Conservation (phyloP, 1,140 invertebrate species). For the Brachionus koreanus region DNA sequence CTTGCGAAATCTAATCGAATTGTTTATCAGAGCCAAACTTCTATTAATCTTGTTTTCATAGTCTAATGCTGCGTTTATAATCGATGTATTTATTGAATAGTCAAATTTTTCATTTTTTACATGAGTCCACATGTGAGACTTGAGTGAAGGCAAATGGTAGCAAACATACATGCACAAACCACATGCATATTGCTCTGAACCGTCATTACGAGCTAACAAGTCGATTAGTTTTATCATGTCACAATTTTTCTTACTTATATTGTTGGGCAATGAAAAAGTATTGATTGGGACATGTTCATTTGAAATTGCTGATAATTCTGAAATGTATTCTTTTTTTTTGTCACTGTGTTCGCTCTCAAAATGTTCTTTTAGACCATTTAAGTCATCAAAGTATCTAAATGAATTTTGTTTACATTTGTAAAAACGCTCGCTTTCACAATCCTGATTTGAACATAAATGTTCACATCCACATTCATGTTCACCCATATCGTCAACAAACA, state of each 20-base stretch:
- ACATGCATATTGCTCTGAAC: constrained; percentile 56
- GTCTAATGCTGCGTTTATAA: constrained; percentile 57
- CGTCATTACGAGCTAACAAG: constrained; percentile 5
- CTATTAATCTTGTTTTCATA: constrained; percentile 49
- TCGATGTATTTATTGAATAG: constrained; percentile 56
- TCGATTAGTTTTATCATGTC: neutral
- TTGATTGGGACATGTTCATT: neutral
- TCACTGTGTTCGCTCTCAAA: neutral
- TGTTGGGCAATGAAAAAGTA: neutral
- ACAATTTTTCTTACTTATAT: neutral
- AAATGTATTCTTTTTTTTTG: neutral
- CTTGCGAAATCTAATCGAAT: constrained; percentile 3
- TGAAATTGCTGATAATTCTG: neutral
- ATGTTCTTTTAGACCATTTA: neutral
- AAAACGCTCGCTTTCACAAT: neutral
- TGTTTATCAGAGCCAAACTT: neutral
- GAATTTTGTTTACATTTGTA: neutral
- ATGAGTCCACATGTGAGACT: constrained; percentile 59
- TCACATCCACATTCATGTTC: neutral
- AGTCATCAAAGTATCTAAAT: neutral
- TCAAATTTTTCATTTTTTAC: constrained; percentile 55
- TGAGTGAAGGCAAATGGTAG: constrained; percentile 57
- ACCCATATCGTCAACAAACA: neutral
- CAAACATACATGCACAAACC: constrained; percentile 58
- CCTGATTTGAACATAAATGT: neutral